These are phyloP conservation scores for Pristionchus japonicus DNA, from an alignment of 2,888 invertebrate species.

Conservation along the genomic window DNA sequence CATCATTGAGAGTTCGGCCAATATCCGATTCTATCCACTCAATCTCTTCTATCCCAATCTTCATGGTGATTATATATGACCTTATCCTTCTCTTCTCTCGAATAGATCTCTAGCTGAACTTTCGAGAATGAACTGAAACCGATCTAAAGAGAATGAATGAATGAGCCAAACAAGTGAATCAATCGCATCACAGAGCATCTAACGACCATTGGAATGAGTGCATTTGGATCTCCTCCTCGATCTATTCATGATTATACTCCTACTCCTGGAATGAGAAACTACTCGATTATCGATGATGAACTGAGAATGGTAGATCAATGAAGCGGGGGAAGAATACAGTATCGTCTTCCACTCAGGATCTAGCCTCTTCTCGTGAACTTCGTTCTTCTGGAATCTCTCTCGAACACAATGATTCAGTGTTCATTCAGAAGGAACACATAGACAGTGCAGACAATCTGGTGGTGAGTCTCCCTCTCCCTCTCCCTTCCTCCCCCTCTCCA, in stretches of 20 bases:
- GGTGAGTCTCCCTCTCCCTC: background rate
- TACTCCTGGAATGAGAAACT: constrained; percentile 8
- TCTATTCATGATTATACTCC: constrained; percentile 44
- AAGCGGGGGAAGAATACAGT: background rate
- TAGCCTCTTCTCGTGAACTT: constrained; percentile 32
- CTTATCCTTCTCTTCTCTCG: background rate
- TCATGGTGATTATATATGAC: constrained; percentile 20
- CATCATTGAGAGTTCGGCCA: constrained; percentile 42
- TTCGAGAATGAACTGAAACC: background rate
- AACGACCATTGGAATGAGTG: constrained; percentile 22
- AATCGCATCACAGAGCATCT: constrained; percentile 41
- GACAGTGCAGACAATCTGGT: constrained; percentile 1
- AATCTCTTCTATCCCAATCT: constrained; percentile 38
- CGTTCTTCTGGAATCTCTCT: constrained; percentile 18
- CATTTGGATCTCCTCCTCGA: constrained; percentile 9
- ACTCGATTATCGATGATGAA: constrained; percentile 26
- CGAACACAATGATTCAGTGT: constrained; percentile 33
- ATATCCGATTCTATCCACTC: constrained; percentile 47
- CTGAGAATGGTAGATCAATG: constrained; percentile 18
- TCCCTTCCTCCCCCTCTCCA: background rate
- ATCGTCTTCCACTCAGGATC: background rate
- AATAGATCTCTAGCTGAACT: background rate
- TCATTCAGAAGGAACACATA: constrained; percentile 34
- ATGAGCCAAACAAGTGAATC: background rate
- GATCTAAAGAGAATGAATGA: background rate